Conservation (phyloP, 1,140 invertebrate genomes). For the Chironomus tepperi region DNA sequence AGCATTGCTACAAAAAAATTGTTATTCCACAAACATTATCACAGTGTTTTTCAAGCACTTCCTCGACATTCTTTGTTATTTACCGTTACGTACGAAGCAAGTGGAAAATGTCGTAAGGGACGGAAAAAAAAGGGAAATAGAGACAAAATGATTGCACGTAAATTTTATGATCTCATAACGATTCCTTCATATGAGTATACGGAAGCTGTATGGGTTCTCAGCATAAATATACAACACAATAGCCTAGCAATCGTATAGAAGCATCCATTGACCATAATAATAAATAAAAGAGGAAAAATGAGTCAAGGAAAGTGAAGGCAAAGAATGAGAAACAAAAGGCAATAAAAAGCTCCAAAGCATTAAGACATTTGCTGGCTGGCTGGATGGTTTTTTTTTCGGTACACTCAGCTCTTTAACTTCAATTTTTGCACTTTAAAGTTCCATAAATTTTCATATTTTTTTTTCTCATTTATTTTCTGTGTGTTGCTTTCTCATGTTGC, state of each 20-base stretch:
- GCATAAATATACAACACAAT: background rate
- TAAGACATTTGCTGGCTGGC: background rate
- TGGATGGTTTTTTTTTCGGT: too few relatives aligned
- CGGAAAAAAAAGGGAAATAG: background rate
- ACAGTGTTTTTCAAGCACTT: too few relatives aligned
- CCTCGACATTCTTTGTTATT: too few relatives aligned
- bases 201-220: background rate
- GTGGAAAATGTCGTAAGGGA: too few relatives aligned
- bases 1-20: too few relatives aligned
- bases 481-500: background rate
- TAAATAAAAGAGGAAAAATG: conserved; percentile 1
- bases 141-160: background rate
- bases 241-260: background rate
- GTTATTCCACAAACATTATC: too few relatives aligned
- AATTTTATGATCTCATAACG: conserved; percentile 2
- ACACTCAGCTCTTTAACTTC: background rate
- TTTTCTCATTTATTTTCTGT: background rate
- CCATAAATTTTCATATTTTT: background rate
- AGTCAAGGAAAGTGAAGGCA: background rate
- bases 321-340: background rate
- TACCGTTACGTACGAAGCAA: too few relatives aligned
- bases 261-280: conserved; percentile 5
- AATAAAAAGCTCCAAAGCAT: background rate
- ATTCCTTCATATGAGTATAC: background rate
- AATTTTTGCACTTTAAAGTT: background rate